Percentiles rank a stretch among this genome's conserved stretches.
These are phyloP conservation scores for Euclidia mi DNA, from an alignment of 2,888 invertebrate genomes.

Conservation along the genomic window DNA sequence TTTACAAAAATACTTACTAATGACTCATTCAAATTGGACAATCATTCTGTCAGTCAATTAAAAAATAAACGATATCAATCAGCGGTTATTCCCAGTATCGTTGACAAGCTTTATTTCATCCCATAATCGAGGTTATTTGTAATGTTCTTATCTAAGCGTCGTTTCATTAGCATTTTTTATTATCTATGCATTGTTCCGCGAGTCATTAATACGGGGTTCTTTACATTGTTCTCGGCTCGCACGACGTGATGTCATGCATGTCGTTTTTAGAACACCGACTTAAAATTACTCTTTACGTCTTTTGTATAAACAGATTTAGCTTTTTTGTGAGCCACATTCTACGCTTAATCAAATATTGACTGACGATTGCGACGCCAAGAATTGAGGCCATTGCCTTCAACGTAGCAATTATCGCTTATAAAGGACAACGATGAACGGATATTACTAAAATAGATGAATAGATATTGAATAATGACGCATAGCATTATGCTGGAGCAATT, in stretches of 20 bases:
- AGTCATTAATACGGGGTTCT: slow-evolving; percentile 70
- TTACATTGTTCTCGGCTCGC: slow-evolving; percentile 71
- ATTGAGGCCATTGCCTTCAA: slow-evolving; percentile 72
- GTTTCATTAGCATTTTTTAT: slow-evolving; percentile 71
- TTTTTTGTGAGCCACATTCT: slow-evolving; percentile 63
- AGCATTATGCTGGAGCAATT: slow-evolving; percentile 11
- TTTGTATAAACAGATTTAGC: slow-evolving; percentile 58
- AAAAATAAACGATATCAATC: slow-evolving; percentile 7
- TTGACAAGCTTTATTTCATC: slow-evolving; percentile 16
- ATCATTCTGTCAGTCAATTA: slow-evolving; percentile 26
- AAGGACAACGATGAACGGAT: slow-evolving; percentile 66
- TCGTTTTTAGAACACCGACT: slow-evolving; percentile 65
- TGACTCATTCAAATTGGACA: slow-evolving; percentile 60
- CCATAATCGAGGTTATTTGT: slow-evolving; percentile 32
- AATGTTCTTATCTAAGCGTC: slow-evolving; percentile 60
- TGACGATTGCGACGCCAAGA: slow-evolving; percentile 60
- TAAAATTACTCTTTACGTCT: slow-evolving; percentile 62
- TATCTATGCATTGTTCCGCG: slow-evolving; percentile 71
- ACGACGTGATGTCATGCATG: slow-evolving; percentile 73
- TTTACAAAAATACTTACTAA: slow-evolving; percentile 61
- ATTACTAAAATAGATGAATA: slow-evolving; percentile 65
- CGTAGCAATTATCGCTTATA: slow-evolving; percentile 57
- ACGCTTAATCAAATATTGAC: slow-evolving; percentile 73
- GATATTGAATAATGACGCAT: slow-evolving; percentile 41
- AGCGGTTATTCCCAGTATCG: slow-evolving; percentile 4